Base-by-base conservation (phyloP, 2,888 invertebrate species). In the Eupeodes latifasciatus region DNA sequence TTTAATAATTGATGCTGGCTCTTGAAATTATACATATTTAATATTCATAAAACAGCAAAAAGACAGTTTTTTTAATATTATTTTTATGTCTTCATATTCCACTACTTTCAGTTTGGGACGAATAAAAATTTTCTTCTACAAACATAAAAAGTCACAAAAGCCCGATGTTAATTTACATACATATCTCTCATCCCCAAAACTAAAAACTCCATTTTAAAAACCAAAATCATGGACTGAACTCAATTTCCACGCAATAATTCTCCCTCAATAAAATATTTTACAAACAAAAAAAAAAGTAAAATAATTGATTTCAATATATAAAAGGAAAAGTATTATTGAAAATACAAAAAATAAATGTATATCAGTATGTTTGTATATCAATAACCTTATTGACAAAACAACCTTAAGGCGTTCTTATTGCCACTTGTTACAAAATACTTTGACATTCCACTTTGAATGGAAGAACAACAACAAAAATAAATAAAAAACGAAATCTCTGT, bases 401-500 rank as follows among this genome's bases (percentile, higher is more conserved):
- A 19, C 71, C 71, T 55, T 55, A 71, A 71, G 71, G 55, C 71
- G 71, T 71, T 55, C 55, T 55, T 71, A 71, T 55, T 71, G 71
- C 71, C 71, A 71, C 71, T 71, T 71, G 55, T 71, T 71, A 55
- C 71, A 55, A 71, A 44, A 71, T 44, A 55, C 55, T 71, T 71
- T 40, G 14, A 19, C 4, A 55, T 40, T 55, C 19, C 40, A 19
- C 9, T 19, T 71, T 55, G 36, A 44, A 40, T 1, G 7, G 9
- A 55, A 55, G 16, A 11, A 71, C 16, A 62, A 16, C 6, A 59
- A 59, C 10, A 27, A 57, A 27, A 34, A 14, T 40, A 40, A 40
- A 40, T 40, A 57, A 27, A 27, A 66, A 69, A 34, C 14, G 14
- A 69, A 71, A 71, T 71, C 71, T 71, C 71, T 71, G 71, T 71